A percentile compares a stretch with the other conserved stretches of the same genome.
Evolutionary conservation across 2,888 invertebrate genomes (phyloP).

Genomic region (Dryobota labecula): DNA sequence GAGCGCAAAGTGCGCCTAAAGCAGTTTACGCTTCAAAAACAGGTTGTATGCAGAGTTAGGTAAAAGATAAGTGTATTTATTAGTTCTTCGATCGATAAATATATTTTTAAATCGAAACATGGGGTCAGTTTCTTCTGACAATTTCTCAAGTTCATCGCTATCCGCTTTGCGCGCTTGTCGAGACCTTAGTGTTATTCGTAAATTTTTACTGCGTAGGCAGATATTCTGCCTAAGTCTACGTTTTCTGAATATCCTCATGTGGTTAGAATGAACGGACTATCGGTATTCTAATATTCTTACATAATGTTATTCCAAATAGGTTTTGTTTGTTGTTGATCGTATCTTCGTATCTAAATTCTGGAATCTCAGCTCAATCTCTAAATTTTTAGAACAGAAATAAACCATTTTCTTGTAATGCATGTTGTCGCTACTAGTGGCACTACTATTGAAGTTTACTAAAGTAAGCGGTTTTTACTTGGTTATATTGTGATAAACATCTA

Average conservation of each 20-base stretch:
- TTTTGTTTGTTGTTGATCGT: background rate
- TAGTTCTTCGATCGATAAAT: background rate
- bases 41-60: background rate
- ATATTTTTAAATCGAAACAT: background rate
- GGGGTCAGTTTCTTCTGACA: background rate
- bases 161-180: background rate
- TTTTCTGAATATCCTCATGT: slow-evolving; percentile 7
- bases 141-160: background rate
- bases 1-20: no score
- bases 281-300: background rate
- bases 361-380: background rate
- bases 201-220: slow-evolving; percentile 20
- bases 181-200: slow-evolving; percentile 2
- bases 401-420: background rate
- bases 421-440: background rate
- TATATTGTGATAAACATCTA: no score
- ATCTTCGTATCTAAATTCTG: background rate
- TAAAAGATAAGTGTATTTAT: background rate
- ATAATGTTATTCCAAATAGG: background rate
- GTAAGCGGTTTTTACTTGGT: background rate
- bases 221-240: slow-evolving; percentile 6
- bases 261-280: background rate
- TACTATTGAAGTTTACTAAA: background rate
- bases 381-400: background rate
- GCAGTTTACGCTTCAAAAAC: no score